phyloP scores from a whole-genome alignment of 2,113 vertebrate species.

The Ariopsis seemanni region DNA sequence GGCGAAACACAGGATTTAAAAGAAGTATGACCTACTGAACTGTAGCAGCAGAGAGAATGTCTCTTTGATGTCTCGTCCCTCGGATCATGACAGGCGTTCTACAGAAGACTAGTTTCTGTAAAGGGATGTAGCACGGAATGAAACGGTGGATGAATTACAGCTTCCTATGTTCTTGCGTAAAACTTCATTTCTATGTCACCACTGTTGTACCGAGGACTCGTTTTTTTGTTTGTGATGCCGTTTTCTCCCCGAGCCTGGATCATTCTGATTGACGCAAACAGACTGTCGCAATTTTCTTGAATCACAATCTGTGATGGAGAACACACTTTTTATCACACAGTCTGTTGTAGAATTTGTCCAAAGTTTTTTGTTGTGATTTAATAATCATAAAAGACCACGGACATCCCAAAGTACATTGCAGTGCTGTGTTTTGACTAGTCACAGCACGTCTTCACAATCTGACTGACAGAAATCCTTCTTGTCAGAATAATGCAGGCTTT shows the following conservation, averaged over 20 bases:
- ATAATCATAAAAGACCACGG: neutral
- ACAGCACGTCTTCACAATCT: neutral
- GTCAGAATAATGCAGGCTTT: neutral
- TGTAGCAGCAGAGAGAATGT: neutral
- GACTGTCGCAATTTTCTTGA: neutral
- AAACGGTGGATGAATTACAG: neutral
- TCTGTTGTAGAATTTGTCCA: neutral
- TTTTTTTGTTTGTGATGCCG: neutral
- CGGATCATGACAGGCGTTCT: neutral
- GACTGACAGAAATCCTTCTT: neutral
- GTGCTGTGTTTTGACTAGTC: neutral
- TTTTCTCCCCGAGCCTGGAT: neutral
- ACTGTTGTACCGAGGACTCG: neutral
- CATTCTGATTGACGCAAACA: neutral
- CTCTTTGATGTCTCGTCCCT: neutral
- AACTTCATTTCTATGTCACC: neutral
- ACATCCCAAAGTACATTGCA: neutral
- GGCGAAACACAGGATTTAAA: neutral
- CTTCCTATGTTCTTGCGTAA: neutral
- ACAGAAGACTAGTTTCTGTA: neutral
- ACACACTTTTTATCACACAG: neutral
- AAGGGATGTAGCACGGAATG: neutral
- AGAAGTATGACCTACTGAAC: neutral
- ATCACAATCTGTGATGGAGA: neutral
- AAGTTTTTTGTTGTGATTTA: neutral